Base-by-base conservation (phyloP, 2,797 vertebrate species). In the Tokudaia tokunoshimensis region DNA sequence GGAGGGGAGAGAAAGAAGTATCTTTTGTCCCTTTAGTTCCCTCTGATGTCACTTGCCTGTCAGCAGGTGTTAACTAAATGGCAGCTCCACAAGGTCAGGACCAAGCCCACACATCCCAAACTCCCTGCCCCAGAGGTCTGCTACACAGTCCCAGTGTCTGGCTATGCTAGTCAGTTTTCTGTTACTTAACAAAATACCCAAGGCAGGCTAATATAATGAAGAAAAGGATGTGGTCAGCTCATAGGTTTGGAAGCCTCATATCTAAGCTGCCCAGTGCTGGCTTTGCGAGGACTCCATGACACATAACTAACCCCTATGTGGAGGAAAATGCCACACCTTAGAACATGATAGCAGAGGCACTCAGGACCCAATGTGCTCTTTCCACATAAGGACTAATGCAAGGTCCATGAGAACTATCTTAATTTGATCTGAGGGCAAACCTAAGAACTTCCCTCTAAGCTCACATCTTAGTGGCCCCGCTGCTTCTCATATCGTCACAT, bases 51-150 rank as follows among this genome's bases (percentile, higher is more conserved):
- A 44, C 44, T 22, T 20, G 37, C 57, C 34, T 91, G 13, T 0
- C 24, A 29, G 7, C 50, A 59, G 82, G 70, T 17, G 1, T 13
- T 52, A 61, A 61, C 31, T 52, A 61, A 55, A 37, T 20, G 52
- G 34, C 41, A 63, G 47, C 50, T 82, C 15, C 3, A 0, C 10
- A 22, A 50, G 67, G 12, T 34, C 22, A 67, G 37, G 67, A 61
- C 13, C 24, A 59, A 31, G 0, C 3, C 47, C 10, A 0, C 2
- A 14, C 5, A 76, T 20, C n/a, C 44, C 47, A 29, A 11, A 29
- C 52, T 15, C 0, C 12, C 2, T 0, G 0, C 17, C 22, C 15
- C 47, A 11, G 13, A 11, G 1, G 22, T 24, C 80, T 79, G 47
- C 34, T 0, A 1, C 41, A 47, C 1, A 41, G 41, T 41, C 41